These are phyloP conservation scores for Adineta ricciae DNA, from an alignment of 2,888 invertebrate genomes.

Conservation along the genomic window DNA sequence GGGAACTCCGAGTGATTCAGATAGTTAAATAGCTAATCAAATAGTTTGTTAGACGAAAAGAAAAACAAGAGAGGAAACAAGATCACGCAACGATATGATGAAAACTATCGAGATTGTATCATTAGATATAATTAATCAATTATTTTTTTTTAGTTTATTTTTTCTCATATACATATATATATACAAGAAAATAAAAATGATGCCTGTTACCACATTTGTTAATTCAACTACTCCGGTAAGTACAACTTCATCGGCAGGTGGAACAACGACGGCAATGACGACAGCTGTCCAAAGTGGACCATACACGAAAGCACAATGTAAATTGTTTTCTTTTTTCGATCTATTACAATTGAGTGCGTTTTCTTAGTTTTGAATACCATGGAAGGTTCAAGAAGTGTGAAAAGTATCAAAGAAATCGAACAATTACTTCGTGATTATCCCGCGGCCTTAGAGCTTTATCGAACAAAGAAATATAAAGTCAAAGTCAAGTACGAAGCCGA, in stretches of 20 bases:
- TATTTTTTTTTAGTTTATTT: background rate
- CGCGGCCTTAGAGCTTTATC: background rate
- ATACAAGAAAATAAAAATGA: background rate
- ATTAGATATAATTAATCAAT: background rate
- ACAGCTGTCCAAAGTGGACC: conserved; percentile 17
- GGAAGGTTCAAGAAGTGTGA: background rate
- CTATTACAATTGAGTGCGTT: background rate
- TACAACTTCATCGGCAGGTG: background rate
- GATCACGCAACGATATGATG: background rate
- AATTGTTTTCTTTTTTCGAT: too few species aligned
- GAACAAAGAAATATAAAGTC: conserved; percentile 5
- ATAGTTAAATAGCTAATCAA: too few species aligned
- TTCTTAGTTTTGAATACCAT: background rate
- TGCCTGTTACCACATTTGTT: background rate
- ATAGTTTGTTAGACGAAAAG: too few species aligned
- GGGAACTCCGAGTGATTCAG: too few species aligned
- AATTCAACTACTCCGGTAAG: background rate
- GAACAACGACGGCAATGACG: too few species aligned
- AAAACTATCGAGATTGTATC: background rate
- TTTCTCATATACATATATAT: background rate
- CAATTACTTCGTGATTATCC: background rate
- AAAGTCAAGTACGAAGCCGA: conserved; percentile 17
- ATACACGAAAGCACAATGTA: conserved; percentile 15
- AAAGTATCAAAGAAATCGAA: conserved; percentile 10
- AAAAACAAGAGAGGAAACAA: background rate